phyloP scores from a whole-genome alignment of 2,113 vertebrate genomes.

The Epinephelus fuscoguttatus region DNA sequence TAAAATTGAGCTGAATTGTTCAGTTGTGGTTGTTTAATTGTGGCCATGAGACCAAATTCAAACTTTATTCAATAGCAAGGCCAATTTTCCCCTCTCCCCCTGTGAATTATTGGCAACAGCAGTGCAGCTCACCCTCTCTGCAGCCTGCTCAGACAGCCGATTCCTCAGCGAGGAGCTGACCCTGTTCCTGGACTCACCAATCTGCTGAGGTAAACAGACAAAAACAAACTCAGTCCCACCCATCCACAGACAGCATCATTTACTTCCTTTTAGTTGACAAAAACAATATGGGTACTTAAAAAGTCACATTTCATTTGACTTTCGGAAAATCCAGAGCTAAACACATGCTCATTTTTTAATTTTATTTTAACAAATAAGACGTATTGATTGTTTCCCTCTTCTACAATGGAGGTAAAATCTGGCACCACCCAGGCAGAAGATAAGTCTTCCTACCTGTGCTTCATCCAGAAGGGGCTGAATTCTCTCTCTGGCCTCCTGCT shows the following conservation, averaged over 20 bases:
- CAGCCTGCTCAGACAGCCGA: conserved; percentile 66
- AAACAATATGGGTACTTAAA: background rate
- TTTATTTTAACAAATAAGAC: background rate
- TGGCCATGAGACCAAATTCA: background rate
- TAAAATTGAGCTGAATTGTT: background rate
- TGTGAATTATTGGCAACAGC: conserved; percentile 14
- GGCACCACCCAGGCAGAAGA: background rate
- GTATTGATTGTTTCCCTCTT: background rate
- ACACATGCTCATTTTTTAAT: background rate
- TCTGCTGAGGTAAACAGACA: conserved; percentile 60
- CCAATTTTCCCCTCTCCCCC: background rate
- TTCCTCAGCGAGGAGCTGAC: conserved; percentile 52
- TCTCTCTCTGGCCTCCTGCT: conserved; percentile 65
- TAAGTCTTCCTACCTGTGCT: conserved; percentile 79
- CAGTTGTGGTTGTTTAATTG: background rate
- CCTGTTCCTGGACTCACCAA: conserved; percentile 52
- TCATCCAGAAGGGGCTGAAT: conserved; percentile 74
- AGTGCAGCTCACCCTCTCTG: conserved; percentile 65
- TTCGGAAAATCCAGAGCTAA: too few relatives aligned
- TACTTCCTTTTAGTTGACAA: background rate
- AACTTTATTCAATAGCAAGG: background rate
- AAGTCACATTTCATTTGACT: background rate
- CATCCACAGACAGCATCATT: background rate
- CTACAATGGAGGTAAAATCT: background rate
- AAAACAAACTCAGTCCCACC: conserved; percentile 60